Evolutionary conservation across 2,888 invertebrate species (phyloP), one percentile per base, ranked within the genome.

Genomic region (Philaethria dido): DNA sequence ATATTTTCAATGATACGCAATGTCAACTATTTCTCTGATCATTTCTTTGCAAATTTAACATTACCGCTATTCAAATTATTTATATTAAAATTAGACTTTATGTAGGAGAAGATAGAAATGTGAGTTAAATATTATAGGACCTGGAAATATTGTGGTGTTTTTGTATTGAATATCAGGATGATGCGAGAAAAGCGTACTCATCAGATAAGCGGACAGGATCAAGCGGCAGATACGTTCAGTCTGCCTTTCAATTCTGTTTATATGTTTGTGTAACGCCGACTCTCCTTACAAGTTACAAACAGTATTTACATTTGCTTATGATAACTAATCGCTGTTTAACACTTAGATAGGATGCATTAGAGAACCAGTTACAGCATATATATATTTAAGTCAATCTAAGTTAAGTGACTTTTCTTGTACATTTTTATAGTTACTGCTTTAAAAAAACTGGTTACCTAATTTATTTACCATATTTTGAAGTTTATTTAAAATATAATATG

Each of bases 201-300:
- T 65, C 70, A 59, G 64, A 70, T 70, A 70, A 68, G 60, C 29
- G 48, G 50, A 59, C 54, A 62, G 64, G 68, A 68, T 70, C 62
- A 64, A 36, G 29, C 60, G 22, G 61, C 16, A 69, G 60, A 67
- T 64, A 50, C 33, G 60, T 61, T 48, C 55, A 50, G 64, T 33
- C 64, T 64, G 63, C 60, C 63, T 69, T 61, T 42, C 25, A 59
- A 64, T 66, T 67, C 55, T 64, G 64, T 69, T 69, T 64, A 64
- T 50, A 52, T 45, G 48, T 57, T 20, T 60, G 22, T 66, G 18
- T 69, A 66, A 47, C 33, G 62, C 48, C 54, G 63, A 64, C 60
- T 54, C 52, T 57, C 22, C 42, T n/a, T 57, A 57, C 57, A 11
- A 57, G 57, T 42, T 57, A 16, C 57, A 57, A 57, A 57, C n/a